Base-by-base conservation (phyloP, 2,888 invertebrate genomes). In the Neoascia interrupta region DNA sequence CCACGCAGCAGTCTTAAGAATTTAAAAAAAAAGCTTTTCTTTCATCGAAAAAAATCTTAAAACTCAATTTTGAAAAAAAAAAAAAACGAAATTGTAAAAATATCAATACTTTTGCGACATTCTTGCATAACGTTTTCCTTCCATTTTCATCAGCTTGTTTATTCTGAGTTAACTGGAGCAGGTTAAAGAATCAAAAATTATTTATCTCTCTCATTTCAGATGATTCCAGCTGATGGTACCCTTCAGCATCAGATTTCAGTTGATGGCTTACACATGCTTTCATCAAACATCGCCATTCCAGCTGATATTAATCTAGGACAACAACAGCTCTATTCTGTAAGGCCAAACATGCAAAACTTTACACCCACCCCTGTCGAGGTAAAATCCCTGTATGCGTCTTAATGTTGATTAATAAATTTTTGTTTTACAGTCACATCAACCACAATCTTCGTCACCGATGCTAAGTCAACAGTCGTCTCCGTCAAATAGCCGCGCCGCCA, bases 401-500 rank as follows among this genome's bases (percentile, higher is more conserved):
- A 36, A 16, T 54, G 31, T 45, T 19, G 5, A 28, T 21, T 23
- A 16, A 18, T 21, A 6, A 28, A 10, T 16, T 5, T 13, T 19
- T 23, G n/a, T 31, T 36, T 5, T 54, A 0, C 41, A 74, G 83
- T 82, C 79, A 83, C 85, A 91, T 84, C 91, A 91, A 45, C 89
- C 90, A 8, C 88, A 86, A 81, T 91, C 94, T 54, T 89, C 92
- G 76, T 94, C 95, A 49, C 94, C 95, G 8, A 91, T 94, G 87
- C 91, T 94, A 85, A 93, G 92, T 84, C 92, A 92, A 82, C 91
- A 92, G 83, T 93, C 94, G 54, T 95, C 96, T 41, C 95, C 95
- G 43, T 93, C 93, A 74, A 94, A 94, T 86, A 95, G 95, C 84
- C 91, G 94, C 84, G 91, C 93, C 54, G 91, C 91, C 28, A 94